Conservation (phyloP, 2,888 invertebrate species). For the Synergus laeviventris region DNA sequence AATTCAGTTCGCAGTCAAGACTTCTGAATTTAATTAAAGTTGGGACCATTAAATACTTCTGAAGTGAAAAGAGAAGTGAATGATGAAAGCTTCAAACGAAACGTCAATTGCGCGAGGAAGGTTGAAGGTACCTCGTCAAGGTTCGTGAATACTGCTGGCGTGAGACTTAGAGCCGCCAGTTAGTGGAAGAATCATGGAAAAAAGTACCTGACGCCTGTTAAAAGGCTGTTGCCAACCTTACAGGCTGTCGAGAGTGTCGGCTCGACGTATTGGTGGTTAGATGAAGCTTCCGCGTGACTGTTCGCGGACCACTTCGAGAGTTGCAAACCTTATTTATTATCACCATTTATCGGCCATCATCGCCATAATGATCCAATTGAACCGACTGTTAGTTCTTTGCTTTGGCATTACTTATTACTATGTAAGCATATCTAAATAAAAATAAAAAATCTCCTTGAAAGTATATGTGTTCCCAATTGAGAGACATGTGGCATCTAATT, state of each 20-base stretch:
- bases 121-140: constrained; percentile 7
- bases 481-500: neutral
- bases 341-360: constrained; percentile 10
- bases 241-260: constrained; percentile 12
- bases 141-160: constrained; percentile 7
- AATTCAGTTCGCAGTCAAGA: neutral
- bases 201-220: constrained; percentile 6
- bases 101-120: constrained; percentile 18
- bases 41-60: neutral
- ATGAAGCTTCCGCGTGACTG: constrained; percentile 14
- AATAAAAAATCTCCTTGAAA: neutral
- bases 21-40: neutral
- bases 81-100: constrained; percentile 46
- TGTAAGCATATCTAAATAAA: neutral
- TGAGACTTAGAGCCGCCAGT: constrained; percentile 12
- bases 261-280: constrained; percentile 9
- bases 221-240: constrained; percentile 16
- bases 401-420: neutral
- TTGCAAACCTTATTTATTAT: constrained; percentile 7
- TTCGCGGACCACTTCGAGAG: neutral
- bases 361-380: neutral
- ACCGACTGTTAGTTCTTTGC: neutral
- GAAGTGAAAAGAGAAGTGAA: constrained; percentile 42
- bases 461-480: neutral
- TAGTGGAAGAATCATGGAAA: constrained; percentile 13